Evolutionary conservation across 2,797 vertebrate species (phyloP).

Genomic region (Oceanodroma leucorhoa): DNA sequence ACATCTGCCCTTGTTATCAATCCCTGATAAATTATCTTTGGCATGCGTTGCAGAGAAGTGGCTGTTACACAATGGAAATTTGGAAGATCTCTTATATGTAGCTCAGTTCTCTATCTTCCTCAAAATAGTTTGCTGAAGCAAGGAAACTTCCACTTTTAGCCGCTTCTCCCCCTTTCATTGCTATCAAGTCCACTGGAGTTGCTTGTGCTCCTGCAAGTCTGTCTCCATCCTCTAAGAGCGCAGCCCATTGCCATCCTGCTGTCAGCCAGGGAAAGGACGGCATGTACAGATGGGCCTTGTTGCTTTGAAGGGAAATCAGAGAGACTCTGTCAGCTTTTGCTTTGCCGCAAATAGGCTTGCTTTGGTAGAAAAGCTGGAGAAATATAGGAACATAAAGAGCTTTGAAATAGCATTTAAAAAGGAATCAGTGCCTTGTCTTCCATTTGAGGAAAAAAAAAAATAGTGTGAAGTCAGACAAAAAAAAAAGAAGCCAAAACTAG

Average conservation of each 20-base stretch:
- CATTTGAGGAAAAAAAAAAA: background rate
- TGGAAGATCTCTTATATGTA: background rate
- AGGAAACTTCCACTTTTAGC: background rate
- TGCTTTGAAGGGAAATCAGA: background rate
- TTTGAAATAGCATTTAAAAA: slow-evolving; percentile 30
- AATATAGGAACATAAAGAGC: background rate
- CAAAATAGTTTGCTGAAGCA: background rate
- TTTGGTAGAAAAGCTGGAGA: background rate
- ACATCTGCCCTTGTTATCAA: background rate
- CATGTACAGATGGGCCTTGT: fast-evolving
- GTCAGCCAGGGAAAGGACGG: background rate
- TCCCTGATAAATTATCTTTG: background rate
- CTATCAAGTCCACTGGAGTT: background rate
- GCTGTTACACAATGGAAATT: background rate
- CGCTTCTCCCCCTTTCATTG: background rate
- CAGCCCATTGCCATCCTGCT: background rate
- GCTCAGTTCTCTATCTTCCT: background rate
- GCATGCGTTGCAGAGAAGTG: background rate
- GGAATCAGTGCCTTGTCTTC: background rate
- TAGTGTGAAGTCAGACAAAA: background rate
- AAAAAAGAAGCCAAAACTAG: background rate
- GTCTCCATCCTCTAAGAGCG: background rate
- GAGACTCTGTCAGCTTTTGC: background rate
- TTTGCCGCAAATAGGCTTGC: background rate
- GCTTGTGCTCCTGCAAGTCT: background rate